phyloP scores from a whole-genome alignment of 2,888 invertebrate genomes.

The Ceriagrion tenellum region DNA sequence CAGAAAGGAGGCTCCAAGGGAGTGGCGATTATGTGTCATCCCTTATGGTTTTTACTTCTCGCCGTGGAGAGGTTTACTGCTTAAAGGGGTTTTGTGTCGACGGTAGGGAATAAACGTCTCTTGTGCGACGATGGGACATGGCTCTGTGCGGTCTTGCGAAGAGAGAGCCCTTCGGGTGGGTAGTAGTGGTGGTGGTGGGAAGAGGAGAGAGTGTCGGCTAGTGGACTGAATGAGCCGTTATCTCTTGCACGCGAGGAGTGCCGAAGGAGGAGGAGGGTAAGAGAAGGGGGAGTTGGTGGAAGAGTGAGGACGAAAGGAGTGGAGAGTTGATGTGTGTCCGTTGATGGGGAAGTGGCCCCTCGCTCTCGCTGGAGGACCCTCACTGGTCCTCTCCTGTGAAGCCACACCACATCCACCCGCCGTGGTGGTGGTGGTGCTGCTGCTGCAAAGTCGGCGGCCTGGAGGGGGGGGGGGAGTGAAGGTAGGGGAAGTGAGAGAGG shows the following conservation, averaged over 20 bases:
- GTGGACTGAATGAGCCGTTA: constrained; percentile 43
- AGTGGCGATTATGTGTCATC: constrained; percentile 28
- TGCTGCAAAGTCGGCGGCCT: background rate
- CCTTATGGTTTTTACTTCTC: constrained; percentile 34
- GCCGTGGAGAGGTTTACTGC: background rate
- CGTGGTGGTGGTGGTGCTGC: background rate
- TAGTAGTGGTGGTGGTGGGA: background rate
- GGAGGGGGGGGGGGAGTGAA: background rate
- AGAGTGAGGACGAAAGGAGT: constrained; percentile 24
- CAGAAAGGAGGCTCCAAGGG: background rate
- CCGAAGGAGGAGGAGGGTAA: background rate
- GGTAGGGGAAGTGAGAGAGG: background rate
- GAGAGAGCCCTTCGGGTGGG: background rate
- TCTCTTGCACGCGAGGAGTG: constrained; percentile 43
- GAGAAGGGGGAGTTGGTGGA: background rate
- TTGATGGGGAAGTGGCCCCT: constrained; percentile 48
- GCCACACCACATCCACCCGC: constrained; percentile 41
- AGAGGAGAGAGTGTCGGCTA: background rate
- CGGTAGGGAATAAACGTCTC: constrained; percentile 5
- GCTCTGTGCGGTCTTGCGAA: background rate
- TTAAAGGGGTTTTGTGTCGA: constrained; percentile 19
- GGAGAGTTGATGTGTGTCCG: constrained; percentile 56
- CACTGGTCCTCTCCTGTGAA: constrained; percentile 29
- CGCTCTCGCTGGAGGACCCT: constrained; percentile 34
- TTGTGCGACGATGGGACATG: background rate